Evolutionary conservation across 2,113 vertebrate species (phyloP).

Genomic region (Xenus cinereus): DNA sequence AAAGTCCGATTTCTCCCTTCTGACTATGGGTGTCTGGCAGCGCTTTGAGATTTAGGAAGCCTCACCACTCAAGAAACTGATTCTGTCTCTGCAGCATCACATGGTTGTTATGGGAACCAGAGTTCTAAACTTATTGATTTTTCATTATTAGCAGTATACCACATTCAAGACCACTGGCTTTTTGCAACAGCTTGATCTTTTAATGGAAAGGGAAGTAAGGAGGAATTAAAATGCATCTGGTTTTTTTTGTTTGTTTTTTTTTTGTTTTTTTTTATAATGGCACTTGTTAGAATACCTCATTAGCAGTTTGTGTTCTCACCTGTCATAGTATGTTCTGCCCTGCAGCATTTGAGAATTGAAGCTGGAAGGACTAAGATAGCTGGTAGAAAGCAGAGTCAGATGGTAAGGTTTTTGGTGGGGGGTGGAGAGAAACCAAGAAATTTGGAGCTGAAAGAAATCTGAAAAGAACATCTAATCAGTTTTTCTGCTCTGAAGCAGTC

Average conservation of each 20-base stretch:
- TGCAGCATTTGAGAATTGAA: neutral
- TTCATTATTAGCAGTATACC: neutral
- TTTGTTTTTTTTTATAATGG: neutral
- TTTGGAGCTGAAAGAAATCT: neutral
- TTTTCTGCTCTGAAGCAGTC: neutral
- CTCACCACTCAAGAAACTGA: neutral
- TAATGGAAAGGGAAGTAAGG: neutral
- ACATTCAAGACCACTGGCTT: neutral
- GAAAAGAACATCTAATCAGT: neutral
- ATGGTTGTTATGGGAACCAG: neutral
- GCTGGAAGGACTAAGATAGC: neutral
- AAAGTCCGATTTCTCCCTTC: neutral
- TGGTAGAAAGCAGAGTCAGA: neutral
- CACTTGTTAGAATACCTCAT: neutral
- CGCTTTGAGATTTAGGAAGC: neutral
- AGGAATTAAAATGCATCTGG: neutral
- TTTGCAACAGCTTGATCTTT: neutral
- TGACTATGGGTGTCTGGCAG: neutral
- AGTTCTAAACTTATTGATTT: neutral
- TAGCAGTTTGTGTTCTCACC: neutral
- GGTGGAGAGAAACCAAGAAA: neutral
- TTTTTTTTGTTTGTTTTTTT: neutral
- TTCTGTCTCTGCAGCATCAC: neutral
- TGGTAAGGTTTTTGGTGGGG: neutral
- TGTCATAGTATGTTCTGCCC: neutral